Evolutionary conservation across 2,797 vertebrate genomes (phyloP).

Genomic region (Sphenodon punctatus): DNA sequence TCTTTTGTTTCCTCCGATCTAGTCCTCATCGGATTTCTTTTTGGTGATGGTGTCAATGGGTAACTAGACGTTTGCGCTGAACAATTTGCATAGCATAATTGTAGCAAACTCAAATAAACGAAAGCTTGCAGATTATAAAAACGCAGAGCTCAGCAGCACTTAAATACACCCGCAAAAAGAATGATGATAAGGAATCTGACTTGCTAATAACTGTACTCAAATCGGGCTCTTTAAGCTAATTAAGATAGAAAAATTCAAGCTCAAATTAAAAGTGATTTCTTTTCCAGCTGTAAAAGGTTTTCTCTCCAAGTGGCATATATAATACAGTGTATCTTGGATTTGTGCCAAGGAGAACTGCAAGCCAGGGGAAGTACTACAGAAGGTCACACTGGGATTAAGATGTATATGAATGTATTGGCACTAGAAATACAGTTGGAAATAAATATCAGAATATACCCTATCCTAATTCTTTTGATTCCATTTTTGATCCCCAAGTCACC

Average conservation of each 20-base stretch:
- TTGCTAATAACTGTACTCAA: conserved; percentile 71
- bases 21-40: conserved; percentile 10
- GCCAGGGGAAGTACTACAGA: conserved; percentile 41
- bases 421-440: conserved; percentile 15
- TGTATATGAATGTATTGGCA: conserved; percentile 56
- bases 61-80: conserved; percentile 47
- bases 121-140: conserved; percentile 75
- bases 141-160: conserved; percentile 61
- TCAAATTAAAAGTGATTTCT: conserved; percentile 67
- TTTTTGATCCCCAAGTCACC: background rate
- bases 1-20: conserved; percentile 27
- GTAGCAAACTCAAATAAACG: conserved; percentile 70
- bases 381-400: conserved; percentile 56
- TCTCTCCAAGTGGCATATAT: conserved; percentile 64
- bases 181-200: conserved; percentile 68
- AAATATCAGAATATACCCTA: too few species aligned
- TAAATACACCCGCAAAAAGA: conserved; percentile 58
- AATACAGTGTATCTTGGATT: conserved; percentile 64
- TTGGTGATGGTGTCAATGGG: conserved; percentile 25
- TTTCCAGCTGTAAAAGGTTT: conserved; percentile 19
- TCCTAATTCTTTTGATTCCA: too few species aligned
- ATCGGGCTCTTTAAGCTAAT: conserved; percentile 72
- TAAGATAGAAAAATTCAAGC: conserved; percentile 71
- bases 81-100: conserved; percentile 61
- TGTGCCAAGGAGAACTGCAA: conserved; percentile 66